These are phyloP conservation scores for Triplophysa siluroides DNA, from an alignment of 2,113 vertebrate species.

Conservation along the genomic window DNA sequence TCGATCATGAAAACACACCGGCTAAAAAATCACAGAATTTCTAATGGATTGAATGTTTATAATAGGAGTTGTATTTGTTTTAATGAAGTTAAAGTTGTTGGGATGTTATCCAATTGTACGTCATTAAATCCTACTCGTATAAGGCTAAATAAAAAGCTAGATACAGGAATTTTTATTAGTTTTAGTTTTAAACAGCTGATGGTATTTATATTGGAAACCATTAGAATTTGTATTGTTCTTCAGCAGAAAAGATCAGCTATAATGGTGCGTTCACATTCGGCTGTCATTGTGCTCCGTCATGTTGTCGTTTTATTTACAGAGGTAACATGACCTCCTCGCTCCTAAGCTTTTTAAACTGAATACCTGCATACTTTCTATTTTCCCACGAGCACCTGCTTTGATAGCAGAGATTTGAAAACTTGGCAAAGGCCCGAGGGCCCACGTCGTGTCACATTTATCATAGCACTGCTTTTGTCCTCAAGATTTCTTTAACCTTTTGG, in stretches of 20 bases:
- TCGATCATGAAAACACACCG: background rate
- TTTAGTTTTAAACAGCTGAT: too few relatives aligned
- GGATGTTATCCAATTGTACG: too few relatives aligned
- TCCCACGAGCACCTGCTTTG: constrained; percentile 24
- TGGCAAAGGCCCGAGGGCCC: background rate
- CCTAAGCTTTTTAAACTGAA: constrained; percentile 20
- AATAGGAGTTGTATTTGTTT: too few relatives aligned
- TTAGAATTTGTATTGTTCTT: too few relatives aligned
- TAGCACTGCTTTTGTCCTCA: constrained; percentile 9
- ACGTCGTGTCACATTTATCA: constrained; percentile 24
- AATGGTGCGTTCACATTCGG: background rate
- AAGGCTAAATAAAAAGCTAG: too few relatives aligned
- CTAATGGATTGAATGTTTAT: too few relatives aligned
- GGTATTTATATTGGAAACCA: too few relatives aligned
- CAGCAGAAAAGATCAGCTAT: background rate
- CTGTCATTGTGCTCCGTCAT: constrained; percentile 36
- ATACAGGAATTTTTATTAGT: too few relatives aligned
- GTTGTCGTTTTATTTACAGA: constrained; percentile 20
- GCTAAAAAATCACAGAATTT: background rate
- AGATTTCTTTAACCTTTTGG: background rate
- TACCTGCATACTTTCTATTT: constrained; percentile 27
- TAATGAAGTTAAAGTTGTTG: too few relatives aligned
- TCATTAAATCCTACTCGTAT: too few relatives aligned
- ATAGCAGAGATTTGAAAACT: background rate
- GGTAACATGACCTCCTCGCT: constrained; percentile 34